These are phyloP conservation scores for Dendrolimus punctatus DNA, from an alignment of 1,140 invertebrate species.

Conservation along the genomic window DNA sequence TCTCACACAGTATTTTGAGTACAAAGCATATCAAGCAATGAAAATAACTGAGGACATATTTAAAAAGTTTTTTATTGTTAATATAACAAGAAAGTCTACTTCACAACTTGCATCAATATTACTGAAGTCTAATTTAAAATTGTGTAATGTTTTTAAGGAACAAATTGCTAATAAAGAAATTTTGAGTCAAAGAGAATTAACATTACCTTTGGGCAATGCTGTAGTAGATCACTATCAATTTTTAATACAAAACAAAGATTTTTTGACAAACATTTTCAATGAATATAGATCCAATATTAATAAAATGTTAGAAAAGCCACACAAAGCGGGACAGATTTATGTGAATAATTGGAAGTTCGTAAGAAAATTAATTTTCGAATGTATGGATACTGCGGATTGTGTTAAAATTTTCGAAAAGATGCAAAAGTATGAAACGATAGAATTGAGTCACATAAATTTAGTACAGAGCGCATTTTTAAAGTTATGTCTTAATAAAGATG, in stretches of 20 bases:
- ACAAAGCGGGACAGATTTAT: constrained; percentile 76
- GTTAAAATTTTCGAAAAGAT: constrained; percentile 69
- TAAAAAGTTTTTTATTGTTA: constrained; percentile 53
- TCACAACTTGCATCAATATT: constrained; percentile 66
- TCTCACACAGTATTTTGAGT: constrained; percentile 72
- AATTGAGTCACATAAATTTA: constrained; percentile 72
- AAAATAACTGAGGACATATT: constrained; percentile 68
- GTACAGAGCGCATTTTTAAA: constrained; percentile 72
- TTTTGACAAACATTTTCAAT: constrained; percentile 68
- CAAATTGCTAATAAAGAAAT: constrained; percentile 55
- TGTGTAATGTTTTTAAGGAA: constrained; percentile 61
- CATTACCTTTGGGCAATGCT: constrained; percentile 72
- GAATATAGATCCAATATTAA: constrained; percentile 73
- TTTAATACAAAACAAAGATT: constrained; percentile 43
- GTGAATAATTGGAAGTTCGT: constrained; percentile 67
- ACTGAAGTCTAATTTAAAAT: constrained; percentile 60
- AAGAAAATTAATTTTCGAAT: constrained; percentile 67
- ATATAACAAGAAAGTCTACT: constrained; percentile 66
- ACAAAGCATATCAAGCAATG: constrained; percentile 72
- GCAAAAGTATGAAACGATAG: constrained; percentile 74
- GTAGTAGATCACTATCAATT: constrained; percentile 55
- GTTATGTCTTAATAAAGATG: constrained; percentile 36
- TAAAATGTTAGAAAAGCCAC: constrained; percentile 76
- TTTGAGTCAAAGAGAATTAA: constrained; percentile 71
- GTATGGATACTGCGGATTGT: constrained; percentile 73